Conservation (phyloP, 2,113 vertebrate genomes). For the Vidua chalybeata region DNA sequence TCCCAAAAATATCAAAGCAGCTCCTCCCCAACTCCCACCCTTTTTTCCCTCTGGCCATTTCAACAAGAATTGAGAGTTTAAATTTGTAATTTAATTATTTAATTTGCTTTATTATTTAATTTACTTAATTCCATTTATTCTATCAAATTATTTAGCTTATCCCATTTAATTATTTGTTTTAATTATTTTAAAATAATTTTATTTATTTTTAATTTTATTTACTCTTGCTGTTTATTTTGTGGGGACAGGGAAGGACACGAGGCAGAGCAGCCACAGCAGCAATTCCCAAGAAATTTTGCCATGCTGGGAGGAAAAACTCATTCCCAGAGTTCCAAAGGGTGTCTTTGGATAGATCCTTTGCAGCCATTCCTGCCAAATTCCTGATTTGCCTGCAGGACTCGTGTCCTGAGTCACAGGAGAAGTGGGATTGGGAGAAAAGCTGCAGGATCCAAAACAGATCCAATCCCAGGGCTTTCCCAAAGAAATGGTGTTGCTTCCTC, state of each 20-base stretch:
- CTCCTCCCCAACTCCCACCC: not conserved
- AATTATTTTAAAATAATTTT: not conserved
- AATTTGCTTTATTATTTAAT: not conserved
- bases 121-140: not conserved
- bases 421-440: not conserved
- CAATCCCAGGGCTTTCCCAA: not conserved
- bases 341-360: not conserved
- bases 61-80: not conserved
- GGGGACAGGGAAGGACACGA: not conserved
- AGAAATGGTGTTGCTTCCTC: not conserved
- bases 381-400: not conserved
- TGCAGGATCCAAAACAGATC: not conserved
- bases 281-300: not conserved
- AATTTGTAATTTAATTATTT: not conserved
- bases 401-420: not conserved
- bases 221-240: not conserved
- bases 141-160: not conserved
- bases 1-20: not conserved
- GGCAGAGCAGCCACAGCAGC: not conserved
- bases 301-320: not conserved
- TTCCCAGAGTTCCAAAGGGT: not conserved
- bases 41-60: not conserved
- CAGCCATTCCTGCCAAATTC: not conserved
- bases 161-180: too few relatives aligned
- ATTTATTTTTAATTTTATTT: not conserved